A percentile compares a stretch with the other conserved stretches of the same genome.
Conservation (phyloP, 2,888 invertebrate species). For the Sarcophaga variegata region DNA sequence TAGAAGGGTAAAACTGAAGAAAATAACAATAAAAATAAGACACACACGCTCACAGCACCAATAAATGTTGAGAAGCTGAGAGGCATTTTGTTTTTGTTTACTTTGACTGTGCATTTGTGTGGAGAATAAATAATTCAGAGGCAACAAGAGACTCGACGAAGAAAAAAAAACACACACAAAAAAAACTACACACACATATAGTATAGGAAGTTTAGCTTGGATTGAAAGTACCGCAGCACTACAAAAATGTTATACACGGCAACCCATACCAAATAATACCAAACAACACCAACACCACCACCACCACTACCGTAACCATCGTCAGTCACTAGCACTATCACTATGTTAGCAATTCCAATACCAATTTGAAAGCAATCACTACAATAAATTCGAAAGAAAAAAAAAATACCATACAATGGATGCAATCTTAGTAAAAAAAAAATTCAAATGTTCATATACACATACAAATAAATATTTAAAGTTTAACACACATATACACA, state of each 20-base stretch:
- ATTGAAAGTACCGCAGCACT: conserved; percentile 6
- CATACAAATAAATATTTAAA: conserved; percentile 13
- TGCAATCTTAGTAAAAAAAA: conserved; percentile 54
- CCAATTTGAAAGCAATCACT: neutral
- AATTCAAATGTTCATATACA: conserved; percentile 22
- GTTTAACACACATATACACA: neutral
- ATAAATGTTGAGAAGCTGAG: conserved; percentile 58
- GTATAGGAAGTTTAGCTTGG: conserved; percentile 21
- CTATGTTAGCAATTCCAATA: neutral
- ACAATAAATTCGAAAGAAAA: conserved; percentile 15
- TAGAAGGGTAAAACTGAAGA: conserved; percentile 58
- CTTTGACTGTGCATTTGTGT: conserved; percentile 12
- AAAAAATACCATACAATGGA: conserved; percentile 51
- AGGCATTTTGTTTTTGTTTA: conserved; percentile 44
- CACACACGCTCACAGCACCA: neutral
- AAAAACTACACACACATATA: conserved; percentile 10
- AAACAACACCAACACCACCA: neutral
- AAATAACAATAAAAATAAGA: conserved; percentile 19
- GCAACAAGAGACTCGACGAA: conserved; percentile 1
- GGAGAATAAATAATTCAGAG: neutral
- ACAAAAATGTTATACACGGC: neutral
- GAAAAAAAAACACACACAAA: neutral
- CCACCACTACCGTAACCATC: neutral
- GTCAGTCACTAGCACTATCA: conserved; percentile 3
- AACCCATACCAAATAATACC: neutral